A percentile compares a stretch with the other conserved stretches of the same genome.
phyloP scores from a whole-genome alignment of 2,113 vertebrate genomes.

The Uria lomvia region DNA sequence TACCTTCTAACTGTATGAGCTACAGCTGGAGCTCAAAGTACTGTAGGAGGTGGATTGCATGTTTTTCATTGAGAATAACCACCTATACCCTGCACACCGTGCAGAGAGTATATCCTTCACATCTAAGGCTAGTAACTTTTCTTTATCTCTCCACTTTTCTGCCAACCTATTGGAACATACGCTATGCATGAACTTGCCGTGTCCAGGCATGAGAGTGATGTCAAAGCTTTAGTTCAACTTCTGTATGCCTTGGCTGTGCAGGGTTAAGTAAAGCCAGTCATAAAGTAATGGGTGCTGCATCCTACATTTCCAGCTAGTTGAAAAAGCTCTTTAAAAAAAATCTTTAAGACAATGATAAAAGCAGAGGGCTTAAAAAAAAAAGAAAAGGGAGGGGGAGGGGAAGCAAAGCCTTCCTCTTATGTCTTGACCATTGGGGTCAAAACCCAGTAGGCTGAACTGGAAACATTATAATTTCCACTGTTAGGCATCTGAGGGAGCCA shows the following conservation, averaged over 20 bases:
- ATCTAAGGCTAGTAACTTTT: background rate
- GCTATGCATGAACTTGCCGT: background rate
- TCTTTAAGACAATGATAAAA: background rate
- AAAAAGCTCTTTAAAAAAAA: background rate
- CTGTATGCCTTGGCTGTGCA: background rate
- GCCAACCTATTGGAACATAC: background rate
- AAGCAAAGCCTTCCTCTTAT: background rate
- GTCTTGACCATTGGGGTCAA: constrained; percentile 8
- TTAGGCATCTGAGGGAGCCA: constrained; percentile 25
- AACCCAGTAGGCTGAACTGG: background rate
- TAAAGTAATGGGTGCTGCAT: background rate
- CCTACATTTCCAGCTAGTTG: background rate
- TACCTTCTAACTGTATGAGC: background rate
- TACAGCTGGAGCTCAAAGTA: background rate
- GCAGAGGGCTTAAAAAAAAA: background rate
- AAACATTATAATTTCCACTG: constrained; percentile 31
- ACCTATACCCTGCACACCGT: background rate
- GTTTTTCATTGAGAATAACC: background rate
- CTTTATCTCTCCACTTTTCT: background rate
- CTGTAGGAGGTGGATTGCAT: background rate
- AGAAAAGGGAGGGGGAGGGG: background rate
- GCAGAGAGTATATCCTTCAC: background rate
- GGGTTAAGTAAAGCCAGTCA: background rate
- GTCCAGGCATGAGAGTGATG: background rate
- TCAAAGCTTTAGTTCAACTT: background rate